Conservation (phyloP, 2,797 vertebrate genomes). For the Hyperoplus immaculatus region DNA sequence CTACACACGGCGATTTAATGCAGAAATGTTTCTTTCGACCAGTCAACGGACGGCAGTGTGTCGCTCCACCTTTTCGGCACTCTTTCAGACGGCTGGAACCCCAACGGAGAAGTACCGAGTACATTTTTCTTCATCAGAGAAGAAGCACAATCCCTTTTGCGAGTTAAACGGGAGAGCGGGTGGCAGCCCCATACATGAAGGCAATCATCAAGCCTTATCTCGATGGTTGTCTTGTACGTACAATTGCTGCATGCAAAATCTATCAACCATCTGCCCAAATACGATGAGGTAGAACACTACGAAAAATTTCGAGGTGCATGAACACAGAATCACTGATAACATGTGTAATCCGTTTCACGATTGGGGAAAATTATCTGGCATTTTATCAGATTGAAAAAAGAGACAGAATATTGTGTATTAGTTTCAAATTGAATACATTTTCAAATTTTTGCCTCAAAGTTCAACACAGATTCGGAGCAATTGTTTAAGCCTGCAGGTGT, state of each 20-base stretch:
- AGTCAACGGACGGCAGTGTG: no score
- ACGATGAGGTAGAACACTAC: conserved; percentile 11
- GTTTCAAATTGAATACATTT: conserved; percentile 13
- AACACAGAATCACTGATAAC: conserved; percentile 22
- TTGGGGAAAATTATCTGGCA: not conserved
- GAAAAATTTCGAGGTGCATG: conserved; percentile 8
- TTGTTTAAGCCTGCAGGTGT: not conserved
- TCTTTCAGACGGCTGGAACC: no score
- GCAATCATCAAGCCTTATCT: conserved; percentile 60
- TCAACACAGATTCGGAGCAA: not conserved
- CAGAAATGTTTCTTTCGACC: no score
- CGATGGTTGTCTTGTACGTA: conserved; percentile 9
- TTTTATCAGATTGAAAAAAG: not conserved
- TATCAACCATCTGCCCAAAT: conserved; percentile 35
- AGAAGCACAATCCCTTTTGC: conserved; percentile 18
- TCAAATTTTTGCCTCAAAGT: conserved; percentile 21
- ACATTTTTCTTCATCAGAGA: not conserved
- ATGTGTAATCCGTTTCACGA: conserved; percentile 7
- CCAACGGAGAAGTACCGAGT: no score
- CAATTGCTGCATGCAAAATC: conserved; percentile 33
- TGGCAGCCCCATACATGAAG: conserved; percentile 41
- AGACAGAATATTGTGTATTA: not conserved
- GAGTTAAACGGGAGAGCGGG: conserved; percentile 16
- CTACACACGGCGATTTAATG: no score
- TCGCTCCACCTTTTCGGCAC: no score